Base-by-base conservation (phyloP, 2,888 invertebrate genomes). In the Ectropis crepuscularia region DNA sequence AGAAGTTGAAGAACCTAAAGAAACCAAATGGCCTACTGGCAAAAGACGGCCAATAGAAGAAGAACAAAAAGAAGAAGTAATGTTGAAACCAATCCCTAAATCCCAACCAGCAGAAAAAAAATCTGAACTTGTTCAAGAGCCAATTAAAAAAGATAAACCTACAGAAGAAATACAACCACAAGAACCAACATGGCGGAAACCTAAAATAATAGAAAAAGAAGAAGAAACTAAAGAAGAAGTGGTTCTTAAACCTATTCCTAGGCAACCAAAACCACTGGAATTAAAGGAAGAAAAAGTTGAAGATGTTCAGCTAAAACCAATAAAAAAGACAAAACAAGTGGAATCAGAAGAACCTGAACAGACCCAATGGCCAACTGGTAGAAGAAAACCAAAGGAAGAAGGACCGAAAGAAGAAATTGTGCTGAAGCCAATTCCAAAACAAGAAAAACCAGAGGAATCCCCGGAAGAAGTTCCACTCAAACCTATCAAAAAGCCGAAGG, bases 71-170 rank as follows among this genome's bases (percentile, higher is more conserved):
- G 79, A 83, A 53, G 79, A 80, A 47, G 68, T 74, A 36, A 61
- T 61, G 12, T 77, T 83, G 9, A 74, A 86, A 54, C 83, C 87
- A 48, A 78, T 69, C 10, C 58, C 57, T 11, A 65, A 63, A 54
- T 59, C 67, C 59, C 63, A 79, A 49, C 71, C 70, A 45, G 61
- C 74, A 74, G 83, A 88, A 63, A 84, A 89, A 69, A 85, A 88
- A 66, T 75, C 83, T 0, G 90, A 90, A 72, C 91, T 93, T 63
- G 70, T 80, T 72, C 73, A 53, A 76, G 47, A 71, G 77, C 65
- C 69, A 71, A 46, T 6, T 38, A 78, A 81, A 61, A 61, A 79
- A 0, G 43, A 28, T 28, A 28, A 28, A 28, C 16, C 16, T 4
- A 4, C 70, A 38, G 79, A 80, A 53, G 76, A n/a, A 45, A 6